Evolutionary conservation across 2,797 vertebrate species (phyloP), one percentile per base, ranked within the genome.

Genomic region (Furcifer pardalis): DNA sequence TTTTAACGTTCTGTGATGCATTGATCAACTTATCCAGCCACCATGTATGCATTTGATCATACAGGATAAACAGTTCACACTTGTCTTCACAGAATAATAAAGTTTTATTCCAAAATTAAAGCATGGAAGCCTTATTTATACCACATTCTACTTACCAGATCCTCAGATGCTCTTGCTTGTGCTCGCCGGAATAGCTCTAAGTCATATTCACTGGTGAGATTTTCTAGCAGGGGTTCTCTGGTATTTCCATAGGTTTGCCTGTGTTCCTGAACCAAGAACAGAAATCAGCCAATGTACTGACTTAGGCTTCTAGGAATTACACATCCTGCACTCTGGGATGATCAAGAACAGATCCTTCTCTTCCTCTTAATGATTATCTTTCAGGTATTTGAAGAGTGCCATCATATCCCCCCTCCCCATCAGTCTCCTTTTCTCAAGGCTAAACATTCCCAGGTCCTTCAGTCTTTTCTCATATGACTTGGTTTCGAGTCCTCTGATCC

Each of bases 191-290:
- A 99, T 90, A 99, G 97, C 96, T 99, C 98, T 37, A 99, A 96
- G 95, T 99, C 98, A 79, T 99, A 99, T 92, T 99, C 98, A 32
- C 98, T 99, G 35, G 98, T 99, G 96, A 99, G 97, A 96, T 99
- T 99, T 94, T 99, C 98, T 92, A 99, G 94, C 2, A 99, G 96
- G 19, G 98, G 98, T 85, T 99, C 98, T 87, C 97, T 93, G 46
- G 96, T 97, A 46, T 94, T 96, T 80, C 97, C 97, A 7, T 98
- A 98, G 77, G 95, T 97, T 85, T 98, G 97, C 8, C 97, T 96
- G 94, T 98, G 97, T 68, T 99, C 98, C 98, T 99, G 91, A 2
- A 84, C 82, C 15, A 77, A 17, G 0, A 77, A 40, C 19, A 71
- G 56, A 77, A 86, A 17, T 23, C n/a, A n/a, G n/a, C n/a, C n/a